A percentile compares a stretch with the other conserved stretches of the same genome.
These are phyloP conservation scores for Notolabrus celidotus DNA, from an alignment of 2,797 vertebrate genomes.

Conservation along the genomic window DNA sequence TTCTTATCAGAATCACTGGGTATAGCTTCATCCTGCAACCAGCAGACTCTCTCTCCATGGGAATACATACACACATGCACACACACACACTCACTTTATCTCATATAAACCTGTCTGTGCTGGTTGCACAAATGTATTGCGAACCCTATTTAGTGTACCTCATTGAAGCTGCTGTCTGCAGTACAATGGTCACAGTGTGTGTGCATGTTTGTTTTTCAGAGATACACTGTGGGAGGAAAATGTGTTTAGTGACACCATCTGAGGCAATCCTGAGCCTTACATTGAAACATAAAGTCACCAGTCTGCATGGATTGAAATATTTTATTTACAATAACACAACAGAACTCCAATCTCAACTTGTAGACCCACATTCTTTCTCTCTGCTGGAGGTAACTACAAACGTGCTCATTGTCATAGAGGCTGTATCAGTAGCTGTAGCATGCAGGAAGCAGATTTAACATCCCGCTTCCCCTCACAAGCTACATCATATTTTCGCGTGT, in stretches of 20 bases:
- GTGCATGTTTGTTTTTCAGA: conserved; percentile 57
- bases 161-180: conserved; percentile 33
- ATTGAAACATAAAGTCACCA: conserved; percentile 27
- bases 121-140: conserved; percentile 31
- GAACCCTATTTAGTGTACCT: conserved; percentile 49
- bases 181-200: conserved; percentile 44
- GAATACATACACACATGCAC: conserved; percentile 32
- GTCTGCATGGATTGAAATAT: conserved; percentile 34
- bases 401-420: conserved; percentile 5
- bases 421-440: conserved; percentile 9
- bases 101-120: conserved; percentile 46
- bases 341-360: conserved; percentile 37
- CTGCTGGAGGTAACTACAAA: conserved; percentile 12
- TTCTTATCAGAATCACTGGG: conserved; percentile 54
- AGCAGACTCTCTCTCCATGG: conserved; percentile 22
- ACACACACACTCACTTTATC: conserved; percentile 43
- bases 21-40: conserved; percentile 54
- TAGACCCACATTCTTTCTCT: conserved; percentile 5
- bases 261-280: conserved; percentile 39
- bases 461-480: conserved; percentile 10
- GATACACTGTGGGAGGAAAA: conserved; percentile 48
- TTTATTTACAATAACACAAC: conserved; percentile 34
- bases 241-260: conserved; percentile 48
- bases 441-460: conserved; percentile 27
- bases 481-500: conserved; percentile 35